Percentiles rank a stretch among this genome's conserved stretches.
These are phyloP conservation scores for Laticauda colubrina DNA, from an alignment of 2,113 vertebrate genomes.

Conservation along the genomic window DNA sequence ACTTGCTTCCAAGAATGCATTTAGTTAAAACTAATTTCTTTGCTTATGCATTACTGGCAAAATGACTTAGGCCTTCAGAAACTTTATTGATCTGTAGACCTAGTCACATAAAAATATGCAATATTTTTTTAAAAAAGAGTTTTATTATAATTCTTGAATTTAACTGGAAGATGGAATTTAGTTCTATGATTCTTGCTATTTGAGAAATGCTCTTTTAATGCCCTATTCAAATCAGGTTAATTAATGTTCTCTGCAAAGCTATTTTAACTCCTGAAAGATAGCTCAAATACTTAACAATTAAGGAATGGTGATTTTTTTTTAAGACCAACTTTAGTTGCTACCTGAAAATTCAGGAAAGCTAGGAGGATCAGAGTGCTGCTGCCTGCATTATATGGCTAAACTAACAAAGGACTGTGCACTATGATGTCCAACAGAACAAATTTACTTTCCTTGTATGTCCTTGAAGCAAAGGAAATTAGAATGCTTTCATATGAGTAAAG, in stretches of 20 bases:
- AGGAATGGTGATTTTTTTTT: not conserved
- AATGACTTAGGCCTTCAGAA: constrained; percentile 53
- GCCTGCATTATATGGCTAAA: not conserved
- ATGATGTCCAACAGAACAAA: not conserved
- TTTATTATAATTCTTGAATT: not conserved
- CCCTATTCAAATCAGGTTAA: not conserved
- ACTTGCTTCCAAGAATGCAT: constrained; percentile 61
- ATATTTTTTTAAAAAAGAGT: not conserved
- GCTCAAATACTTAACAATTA: not conserved
- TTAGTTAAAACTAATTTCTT: constrained; percentile 55
- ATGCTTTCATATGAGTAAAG: not conserved
- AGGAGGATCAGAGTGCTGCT: not conserved
- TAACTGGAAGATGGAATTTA: not conserved
- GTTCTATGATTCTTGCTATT: not conserved
- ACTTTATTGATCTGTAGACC: constrained; percentile 50
- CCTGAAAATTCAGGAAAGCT: not conserved
- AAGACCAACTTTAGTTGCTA: not conserved
- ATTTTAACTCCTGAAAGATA: not conserved
- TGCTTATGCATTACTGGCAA: constrained; percentile 51
- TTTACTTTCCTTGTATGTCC: not conserved
- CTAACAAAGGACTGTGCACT: not conserved
- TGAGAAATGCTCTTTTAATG: not conserved
- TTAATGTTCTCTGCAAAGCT: not conserved
- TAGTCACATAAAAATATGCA: constrained; percentile 20
- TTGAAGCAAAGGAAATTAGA: not conserved